Conservation (phyloP, 1,140 invertebrate genomes). For the Drosophila varians region DNA sequence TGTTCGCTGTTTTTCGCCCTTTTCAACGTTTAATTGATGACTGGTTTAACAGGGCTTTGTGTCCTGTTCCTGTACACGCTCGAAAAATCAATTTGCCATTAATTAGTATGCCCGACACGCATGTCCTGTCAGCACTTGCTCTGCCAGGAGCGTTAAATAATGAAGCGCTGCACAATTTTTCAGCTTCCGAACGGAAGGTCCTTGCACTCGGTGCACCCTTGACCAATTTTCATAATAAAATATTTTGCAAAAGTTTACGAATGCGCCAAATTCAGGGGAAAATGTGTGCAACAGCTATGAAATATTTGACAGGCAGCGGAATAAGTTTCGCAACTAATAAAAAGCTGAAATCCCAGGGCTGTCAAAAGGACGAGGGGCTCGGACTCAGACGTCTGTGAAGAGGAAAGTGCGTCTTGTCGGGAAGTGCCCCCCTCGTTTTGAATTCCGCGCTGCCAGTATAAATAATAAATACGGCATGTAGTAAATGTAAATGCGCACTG, state of each 20-base stretch:
- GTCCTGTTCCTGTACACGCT: not conserved
- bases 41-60: slow-evolving; percentile 1
- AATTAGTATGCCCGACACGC: slow-evolving; percentile 64
- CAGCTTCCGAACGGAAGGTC: slow-evolving; percentile 41
- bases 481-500: slow-evolving; percentile 73
- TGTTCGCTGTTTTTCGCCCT: not conserved
- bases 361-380: not conserved
- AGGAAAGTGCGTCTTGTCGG: slow-evolving; percentile 61
- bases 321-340: slow-evolving; percentile 56
- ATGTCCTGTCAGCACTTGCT: slow-evolving; percentile 9
- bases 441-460: slow-evolving; percentile 26
- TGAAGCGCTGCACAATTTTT: slow-evolving; percentile 64
- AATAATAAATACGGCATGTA: slow-evolving; percentile 78
- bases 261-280: slow-evolving; percentile 11
- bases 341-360: slow-evolving; percentile 48
- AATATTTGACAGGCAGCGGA: slow-evolving; percentile 47
- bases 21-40: slow-evolving; percentile 13
- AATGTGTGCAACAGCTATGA: slow-evolving; percentile 56
- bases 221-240: slow-evolving; percentile 24
- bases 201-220: slow-evolving; percentile 4
- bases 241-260: slow-evolving; percentile 21
- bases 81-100: slow-evolving; percentile 61
- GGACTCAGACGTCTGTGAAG: slow-evolving; percentile 21
- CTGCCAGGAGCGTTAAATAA: slow-evolving; percentile 25
- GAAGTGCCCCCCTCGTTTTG: slow-evolving; percentile 27